Conservation (phyloP, 2,113 vertebrate genomes). For the Campylorhamphus procurvoides region DNA sequence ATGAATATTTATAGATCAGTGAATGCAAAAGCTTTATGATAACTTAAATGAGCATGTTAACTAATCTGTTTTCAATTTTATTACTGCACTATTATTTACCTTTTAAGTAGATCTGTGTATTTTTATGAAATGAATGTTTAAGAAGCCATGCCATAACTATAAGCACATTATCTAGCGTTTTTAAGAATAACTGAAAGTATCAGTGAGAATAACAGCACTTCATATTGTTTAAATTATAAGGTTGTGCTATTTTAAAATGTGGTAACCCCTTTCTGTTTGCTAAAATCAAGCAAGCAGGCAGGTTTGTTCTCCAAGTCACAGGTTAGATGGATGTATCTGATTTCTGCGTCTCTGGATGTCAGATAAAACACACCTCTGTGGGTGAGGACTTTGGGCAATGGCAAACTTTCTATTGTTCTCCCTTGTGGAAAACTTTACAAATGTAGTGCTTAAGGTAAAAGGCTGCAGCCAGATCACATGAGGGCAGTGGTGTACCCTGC, state of each 20-base stretch:
- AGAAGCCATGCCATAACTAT: background rate
- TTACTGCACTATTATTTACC: background rate
- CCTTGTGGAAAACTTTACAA: background rate
- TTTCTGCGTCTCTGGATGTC: background rate
- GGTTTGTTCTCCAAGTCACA: background rate
- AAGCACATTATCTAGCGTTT: background rate
- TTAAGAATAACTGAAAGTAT: background rate
- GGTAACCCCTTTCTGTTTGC: background rate
- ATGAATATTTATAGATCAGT: background rate
- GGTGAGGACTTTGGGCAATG: background rate
- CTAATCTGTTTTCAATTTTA: background rate
- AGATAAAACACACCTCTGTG: background rate
- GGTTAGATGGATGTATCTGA: background rate
- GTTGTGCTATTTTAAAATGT: background rate
- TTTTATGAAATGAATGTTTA: background rate
- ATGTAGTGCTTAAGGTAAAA: background rate
- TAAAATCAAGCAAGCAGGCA: background rate
- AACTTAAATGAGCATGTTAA: background rate
- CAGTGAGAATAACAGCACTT: background rate
- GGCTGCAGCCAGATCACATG: background rate
- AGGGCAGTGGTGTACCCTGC: background rate
- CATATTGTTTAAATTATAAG: background rate
- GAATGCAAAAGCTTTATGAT: background rate
- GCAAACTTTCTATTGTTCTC: background rate
- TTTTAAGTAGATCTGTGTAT: background rate